Evolutionary conservation across 2,888 invertebrate genomes (phyloP), one percentile per base, ranked within the genome.

Genomic region (Leuctra nigra): DNA sequence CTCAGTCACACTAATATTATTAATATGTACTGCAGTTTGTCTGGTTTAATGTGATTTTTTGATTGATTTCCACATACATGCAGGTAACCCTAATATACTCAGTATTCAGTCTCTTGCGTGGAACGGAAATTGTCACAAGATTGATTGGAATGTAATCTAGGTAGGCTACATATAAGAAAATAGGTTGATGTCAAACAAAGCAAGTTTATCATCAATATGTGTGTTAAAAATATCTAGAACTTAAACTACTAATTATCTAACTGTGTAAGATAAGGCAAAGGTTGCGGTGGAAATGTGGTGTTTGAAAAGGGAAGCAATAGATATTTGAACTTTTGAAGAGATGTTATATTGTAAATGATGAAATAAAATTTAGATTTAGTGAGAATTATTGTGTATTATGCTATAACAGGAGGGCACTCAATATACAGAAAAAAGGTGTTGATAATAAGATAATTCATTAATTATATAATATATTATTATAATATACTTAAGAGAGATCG

Each of bases 321-420:
- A 50, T 50, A 41, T 41, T 41, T 41, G 50, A 50, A 50, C 14
- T 33, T 50, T 50, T 50, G 50, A 50, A 35, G 33, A 50, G 50
- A 33, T 50, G 50, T 50, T 50, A 50, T 50, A 44, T 44, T 44
- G 50, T 50, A 50, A 35, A 50, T 50, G 50, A 50, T 20, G 50
- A 50, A 50, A 50, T 50, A 50, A 50, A 50, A 33, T 35, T 18
- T 50, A 50, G 50, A 50, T 35, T 35, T 50, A 50, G 50, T 33
- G 33, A 35, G 20, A 50, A 16, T 20, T 33, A 44, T 22, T 48
- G 50, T 50, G 50, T 50, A 50, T 33, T 22, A 22, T 50, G 20
- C 29, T 50, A 50, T 50, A 33, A 41, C 29, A 33, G 33, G 36
- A 35, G 33, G 33, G 36, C 35, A 50, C 50, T 33, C 33, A 33